A percentile compares a stretch with the other conserved stretches of the same genome.
Evolutionary conservation across 2,888 invertebrate species (phyloP).

Genomic region (Limnephilus lunatus): DNA sequence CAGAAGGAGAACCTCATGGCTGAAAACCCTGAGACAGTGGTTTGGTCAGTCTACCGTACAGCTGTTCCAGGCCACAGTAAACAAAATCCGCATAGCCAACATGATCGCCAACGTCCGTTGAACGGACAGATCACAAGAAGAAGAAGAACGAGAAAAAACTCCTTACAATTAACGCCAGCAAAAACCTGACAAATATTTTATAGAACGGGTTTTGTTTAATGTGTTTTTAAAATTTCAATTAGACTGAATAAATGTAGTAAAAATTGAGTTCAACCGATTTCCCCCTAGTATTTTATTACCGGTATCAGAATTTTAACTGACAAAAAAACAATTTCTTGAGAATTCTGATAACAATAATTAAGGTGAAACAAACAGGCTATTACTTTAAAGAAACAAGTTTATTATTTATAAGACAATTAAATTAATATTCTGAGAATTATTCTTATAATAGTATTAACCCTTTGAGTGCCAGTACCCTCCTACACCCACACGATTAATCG

Average conservation of each 20-base stretch:
- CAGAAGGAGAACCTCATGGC: no score
- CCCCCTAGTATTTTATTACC: background rate
- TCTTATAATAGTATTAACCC: conserved; percentile 22
- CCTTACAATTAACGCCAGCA: no score
- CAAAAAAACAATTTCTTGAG: conserved; percentile 26
- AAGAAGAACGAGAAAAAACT: no score
- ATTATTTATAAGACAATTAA: conserved; percentile 49
- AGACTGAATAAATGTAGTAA: background rate
- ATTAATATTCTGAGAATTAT: conserved; percentile 43
- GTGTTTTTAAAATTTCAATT: background rate
- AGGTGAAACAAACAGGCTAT: conserved; percentile 26
- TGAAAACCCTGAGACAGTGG: no score
- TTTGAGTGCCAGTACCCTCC: background rate
- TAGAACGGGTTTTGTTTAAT: background rate
- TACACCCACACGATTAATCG: background rate
- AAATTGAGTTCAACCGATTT: background rate
- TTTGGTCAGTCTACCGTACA: no score
- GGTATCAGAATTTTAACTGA: background rate
- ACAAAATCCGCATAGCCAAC: no score
- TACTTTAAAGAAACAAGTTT: conserved; percentile 34
- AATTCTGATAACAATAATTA: conserved; percentile 21
- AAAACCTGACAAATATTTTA: background rate
- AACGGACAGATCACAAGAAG: no score
- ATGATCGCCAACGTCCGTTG: no score
- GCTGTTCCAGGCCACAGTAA: no score